Evolutionary conservation across 2,113 vertebrate genomes (phyloP), one percentile per base, ranked within the genome.

Genomic region (Scytalopus superciliaris): DNA sequence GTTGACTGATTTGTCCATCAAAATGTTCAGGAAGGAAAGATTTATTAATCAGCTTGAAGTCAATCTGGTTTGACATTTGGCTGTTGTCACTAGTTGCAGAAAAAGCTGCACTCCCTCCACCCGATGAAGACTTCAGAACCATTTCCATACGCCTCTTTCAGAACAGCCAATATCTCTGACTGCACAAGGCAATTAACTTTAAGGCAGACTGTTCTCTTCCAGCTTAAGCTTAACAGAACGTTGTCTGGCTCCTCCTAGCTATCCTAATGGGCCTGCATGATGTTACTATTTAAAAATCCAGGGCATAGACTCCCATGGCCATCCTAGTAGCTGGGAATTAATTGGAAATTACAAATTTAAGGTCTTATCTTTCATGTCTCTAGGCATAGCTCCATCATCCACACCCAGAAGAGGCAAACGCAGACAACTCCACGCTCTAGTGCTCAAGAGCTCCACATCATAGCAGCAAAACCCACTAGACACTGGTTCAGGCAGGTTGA

Each of bases 341-440:
- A 47, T 3, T 42, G 16, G 40, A 59, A 76, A 42, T 39, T 7
- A 62, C 21, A 42, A 69, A 87, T 69, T n/a, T 33, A 7, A 76
- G 70, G 30, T 80, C 47, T 25, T 13, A 28, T 39, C 30, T 50
- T 68, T 82, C 22, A 7, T 75, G 6, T 42, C 6, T 60, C 40
- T 16, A 25, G 30, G 39, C n/a, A 75, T 2, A 70, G 22, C 52
- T 56, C 8, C 0, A 15, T 16, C 60, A 81, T 13, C 13, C 2
- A 0, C n/a, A 7, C 13, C 53, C 14, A 11, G 33, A 83, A 63
- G 23, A 59, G 33, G 28, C 39, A n/a, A 80, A 63, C 0, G 0
- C 15, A 62, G 49, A 55, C 13, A 56, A 40, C 31, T 44, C 44
- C 28, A 44, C 6, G 12, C 25, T 47, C 44, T 42, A 77, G 4